These are phyloP conservation scores for Mormyrus hasselquistii DNA, from an alignment of 2,797 vertebrate species.

Conservation along the genomic window DNA sequence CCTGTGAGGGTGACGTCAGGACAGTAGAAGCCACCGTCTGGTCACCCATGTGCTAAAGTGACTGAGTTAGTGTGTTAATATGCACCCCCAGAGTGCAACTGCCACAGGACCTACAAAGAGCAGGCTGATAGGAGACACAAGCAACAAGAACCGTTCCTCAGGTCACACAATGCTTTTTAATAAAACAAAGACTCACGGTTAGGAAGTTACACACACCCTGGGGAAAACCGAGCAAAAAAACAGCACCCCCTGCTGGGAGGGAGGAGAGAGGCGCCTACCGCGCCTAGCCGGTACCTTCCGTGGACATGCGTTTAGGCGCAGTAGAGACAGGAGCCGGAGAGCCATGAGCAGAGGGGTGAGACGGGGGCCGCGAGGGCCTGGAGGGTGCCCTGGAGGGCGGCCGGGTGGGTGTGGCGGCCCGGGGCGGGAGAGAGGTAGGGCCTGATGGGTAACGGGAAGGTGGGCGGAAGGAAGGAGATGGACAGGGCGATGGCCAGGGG, in stretches of 20 bases:
- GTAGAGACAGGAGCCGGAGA: conserved; percentile 88
- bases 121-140: neutral
- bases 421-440: conserved; percentile 96
- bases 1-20: neutral
- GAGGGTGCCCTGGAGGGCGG: conserved; percentile 99
- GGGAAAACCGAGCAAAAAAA: neutral
- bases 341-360: conserved; percentile 98
- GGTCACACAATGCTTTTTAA: neutral
- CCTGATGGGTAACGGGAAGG: conserved; percentile 98
- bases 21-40: neutral
- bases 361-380: conserved; percentile 95
- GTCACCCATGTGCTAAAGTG: neutral
- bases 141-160: neutral
- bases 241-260: conserved; percentile 16
- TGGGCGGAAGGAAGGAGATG: conserved; percentile 98
- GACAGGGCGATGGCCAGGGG: conserved; percentile 97
- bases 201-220: neutral
- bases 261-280: conserved; percentile 20
- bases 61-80: neutral
- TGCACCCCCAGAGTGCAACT: conserved; percentile 25
- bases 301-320: conserved; percentile 99
- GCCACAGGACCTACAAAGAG: neutral
- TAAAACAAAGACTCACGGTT: neutral
- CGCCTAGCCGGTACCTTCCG: conserved; percentile 87
- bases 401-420: conserved; percentile 96